phyloP scores from a whole-genome alignment of 2,888 invertebrate species.

The Sminthurides aquaticus region DNA sequence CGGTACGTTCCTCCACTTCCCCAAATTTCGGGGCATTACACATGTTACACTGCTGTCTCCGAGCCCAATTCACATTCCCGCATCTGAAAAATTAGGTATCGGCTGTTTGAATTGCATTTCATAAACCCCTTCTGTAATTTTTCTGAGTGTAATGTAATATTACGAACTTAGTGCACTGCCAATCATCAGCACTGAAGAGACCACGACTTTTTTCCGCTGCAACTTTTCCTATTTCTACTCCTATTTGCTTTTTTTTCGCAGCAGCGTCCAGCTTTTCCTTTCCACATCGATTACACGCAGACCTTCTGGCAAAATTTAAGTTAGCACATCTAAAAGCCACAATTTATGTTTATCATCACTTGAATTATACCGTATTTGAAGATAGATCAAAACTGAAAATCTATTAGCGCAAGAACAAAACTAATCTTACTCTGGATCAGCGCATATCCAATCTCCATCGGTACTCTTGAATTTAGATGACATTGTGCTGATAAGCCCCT shows the following conservation, averaged over 20 bases:
- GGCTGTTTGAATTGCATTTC: neutral
- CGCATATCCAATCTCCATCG: conserved; percentile 42
- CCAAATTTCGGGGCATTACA: conserved; percentile 97
- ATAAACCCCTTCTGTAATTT: neutral
- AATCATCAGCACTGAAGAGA: conserved; percentile 91
- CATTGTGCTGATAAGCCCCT: neutral
- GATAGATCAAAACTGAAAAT: neutral
- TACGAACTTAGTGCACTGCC: conserved; percentile 87
- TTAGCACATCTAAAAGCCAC: conserved; percentile 66
- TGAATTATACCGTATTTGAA: neutral
- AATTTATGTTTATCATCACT: neutral
- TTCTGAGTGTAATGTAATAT: neutral
- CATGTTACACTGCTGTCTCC: conserved; percentile 92
- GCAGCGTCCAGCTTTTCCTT: conserved; percentile 53
- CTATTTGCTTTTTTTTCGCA: conserved; percentile 70
- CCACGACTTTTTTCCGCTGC: conserved; percentile 97
- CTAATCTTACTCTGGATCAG: conserved; percentile 39
- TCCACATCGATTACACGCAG: conserved; percentile 85
- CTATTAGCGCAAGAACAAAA: no score
- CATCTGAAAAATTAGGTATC: conserved; percentile 55
- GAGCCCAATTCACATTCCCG: conserved; percentile 99
- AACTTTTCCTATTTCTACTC: conserved; percentile 94
- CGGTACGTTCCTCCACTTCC: conserved; percentile 74
- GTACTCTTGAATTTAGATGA: conserved; percentile 26
- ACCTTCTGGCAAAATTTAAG: conserved; percentile 86